Evolutionary conservation across 2,888 invertebrate genomes (phyloP), one percentile per base, ranked within the genome.

Genomic region (Melangyna quadrimaculata): DNA sequence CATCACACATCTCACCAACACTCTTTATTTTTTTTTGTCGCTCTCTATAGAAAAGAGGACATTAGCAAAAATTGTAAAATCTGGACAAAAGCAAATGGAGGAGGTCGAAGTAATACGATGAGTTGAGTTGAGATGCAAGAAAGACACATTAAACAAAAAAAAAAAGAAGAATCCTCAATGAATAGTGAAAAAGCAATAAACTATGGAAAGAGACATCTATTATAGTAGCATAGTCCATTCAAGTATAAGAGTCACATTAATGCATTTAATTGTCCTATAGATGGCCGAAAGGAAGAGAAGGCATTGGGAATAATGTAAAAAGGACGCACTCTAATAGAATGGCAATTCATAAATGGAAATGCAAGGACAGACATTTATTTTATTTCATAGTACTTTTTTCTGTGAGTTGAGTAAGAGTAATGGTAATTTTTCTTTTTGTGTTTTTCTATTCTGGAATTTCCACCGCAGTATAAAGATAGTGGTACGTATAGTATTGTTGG

Each of bases 231-330:
- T 24, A 67, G 67, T 51, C 80, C 71, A 78, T 78, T 78, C 78
- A 78, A 82, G 73, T 82, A 22, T 35, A 70, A 73, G 69, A 86
- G 81, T 81, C 78, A 78, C 78, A 86, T 81, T 86, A 81, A 86
- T 81, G 86, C 78, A 78, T 81, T 81, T 86, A 86, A 86, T 86
- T 86, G 86, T 81, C 86, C 77, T 67, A 3, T 29, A 8, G 57
- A 59, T 37, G 59, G 59, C 27, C 57, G 67, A 75, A 45, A 69
- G 74, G 67, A 45, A 45, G 63, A 29, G 65, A 45, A 43, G 45
- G 29, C 65, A 51, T 45, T 22, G 40, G 37, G 22, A 75, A 57
- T 32, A 40, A 43, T 40, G 43, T 10, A 29, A 61, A 73, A 78
- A 27, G 69, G 77, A 80, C 77, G 61, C 70, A 67, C 45, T 73